Evolutionary conservation across 2,797 vertebrate genomes (phyloP), one percentile per base, ranked within the genome.

Genomic region (Rhincodon typus): DNA sequence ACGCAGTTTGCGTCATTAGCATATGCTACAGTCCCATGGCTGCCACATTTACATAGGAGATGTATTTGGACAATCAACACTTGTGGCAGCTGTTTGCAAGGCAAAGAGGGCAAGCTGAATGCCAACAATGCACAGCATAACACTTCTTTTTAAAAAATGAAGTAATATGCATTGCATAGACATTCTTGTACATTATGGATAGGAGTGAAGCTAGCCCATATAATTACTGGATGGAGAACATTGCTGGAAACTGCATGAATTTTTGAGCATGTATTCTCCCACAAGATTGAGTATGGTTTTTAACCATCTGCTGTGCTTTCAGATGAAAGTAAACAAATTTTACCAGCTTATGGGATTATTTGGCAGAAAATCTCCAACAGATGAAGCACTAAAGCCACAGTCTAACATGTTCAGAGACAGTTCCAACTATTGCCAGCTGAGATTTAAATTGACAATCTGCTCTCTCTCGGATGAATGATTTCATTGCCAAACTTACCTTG

Each of bases 391-490:
- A 30, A 90, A 57, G 87, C 87, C 53, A 90, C 53, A 66, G 53
- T 62, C 87, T 57, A 57, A 27, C 27, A 34, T 57, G 50, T 66
- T 90, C 53, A 66, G 87, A 90, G 57, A 62, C 53, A n/a, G 30
- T 17, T 90, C 87, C 87, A 66, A 66, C 53, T 90, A n/a, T 88
- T 88, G 86, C 88, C 88, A 91, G 88, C 57, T 91, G 66, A 42
- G 90, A 93, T 93, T 69, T 69, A 67, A 93, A 69, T 69, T 69
- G 46, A 93, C 90, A 93, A 93, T 93, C 88, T 93, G 90, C 19
- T 93, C 62, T 13, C 57, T 38, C n/a, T 69, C 90, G 69, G 66
- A 67, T 93, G 53, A 90, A 90, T 57, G 86, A 15, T 57, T 57
- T 53, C 86, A 88, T 88, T 34, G 53, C 34, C 19, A 84, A 42